Evolutionary conservation across 2,797 vertebrate genomes (phyloP).

Genomic region (Sandelia bainsii): DNA sequence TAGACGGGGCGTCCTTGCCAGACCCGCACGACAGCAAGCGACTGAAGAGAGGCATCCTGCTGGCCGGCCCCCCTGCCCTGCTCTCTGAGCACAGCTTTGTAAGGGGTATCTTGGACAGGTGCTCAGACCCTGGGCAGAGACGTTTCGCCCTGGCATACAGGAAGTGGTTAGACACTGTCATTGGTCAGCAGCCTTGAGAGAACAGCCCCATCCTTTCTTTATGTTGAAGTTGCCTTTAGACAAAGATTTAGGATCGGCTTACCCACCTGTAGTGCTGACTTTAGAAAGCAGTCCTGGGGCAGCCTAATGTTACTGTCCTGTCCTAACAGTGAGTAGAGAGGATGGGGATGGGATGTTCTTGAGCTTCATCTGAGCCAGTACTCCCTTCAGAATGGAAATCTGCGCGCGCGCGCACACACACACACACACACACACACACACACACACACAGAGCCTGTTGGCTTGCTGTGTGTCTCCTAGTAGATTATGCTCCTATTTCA

Average conservation of each 20-base stretch:
- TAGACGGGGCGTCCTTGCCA: conserved; percentile 82
- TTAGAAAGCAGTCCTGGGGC: conserved; percentile 9
- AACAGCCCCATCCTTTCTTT: conserved; percentile 25
- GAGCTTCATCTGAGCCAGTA: conserved; percentile 61
- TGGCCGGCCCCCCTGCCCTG: conserved; percentile 75
- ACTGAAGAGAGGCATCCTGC: conserved; percentile 88
- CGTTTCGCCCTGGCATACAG: conserved; percentile 92
- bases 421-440: conserved; percentile 21
- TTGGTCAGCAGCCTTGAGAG: conserved; percentile 84
- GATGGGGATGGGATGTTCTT: conserved; percentile 18
- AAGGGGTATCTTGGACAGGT: conserved; percentile 84
- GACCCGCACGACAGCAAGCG: conserved; percentile 92
- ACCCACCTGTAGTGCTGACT: conserved; percentile 43
- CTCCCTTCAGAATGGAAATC: conserved; percentile 79
- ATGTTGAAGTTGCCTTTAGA: conserved; percentile 61
- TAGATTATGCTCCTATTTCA: conserved; percentile 59
- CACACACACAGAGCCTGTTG: conserved; percentile 2
- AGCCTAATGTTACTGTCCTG: conserved; percentile 3
- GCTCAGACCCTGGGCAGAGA: conserved; percentile 88
- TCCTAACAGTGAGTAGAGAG: conserved; percentile 10
- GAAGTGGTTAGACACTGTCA: conserved; percentile 93
- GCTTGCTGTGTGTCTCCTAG: conserved; percentile 23
- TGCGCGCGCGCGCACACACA: conserved; percentile 46
- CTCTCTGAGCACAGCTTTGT: conserved; percentile 90
- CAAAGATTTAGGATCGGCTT: conserved; percentile 44